Percentiles rank a stretch among this genome's conserved stretches.
Conservation (phyloP, 2,113 vertebrate species). For the Pseudonaja textilis region DNA sequence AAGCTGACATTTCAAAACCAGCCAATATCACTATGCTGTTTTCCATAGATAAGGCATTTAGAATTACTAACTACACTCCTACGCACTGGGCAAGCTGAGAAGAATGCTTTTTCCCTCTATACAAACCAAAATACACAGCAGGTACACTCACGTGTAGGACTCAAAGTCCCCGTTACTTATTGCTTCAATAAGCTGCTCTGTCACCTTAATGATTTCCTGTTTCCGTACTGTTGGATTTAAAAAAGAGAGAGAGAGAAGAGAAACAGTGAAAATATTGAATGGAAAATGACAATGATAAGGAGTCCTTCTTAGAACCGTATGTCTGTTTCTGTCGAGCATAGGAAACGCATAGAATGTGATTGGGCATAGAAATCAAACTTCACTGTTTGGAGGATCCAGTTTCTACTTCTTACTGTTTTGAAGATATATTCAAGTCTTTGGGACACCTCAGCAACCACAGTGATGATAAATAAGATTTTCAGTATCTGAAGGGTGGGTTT, state of each 20-base stretch:
- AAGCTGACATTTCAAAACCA: background rate
- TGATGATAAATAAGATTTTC: background rate
- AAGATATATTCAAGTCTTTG: background rate
- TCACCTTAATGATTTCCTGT: slow-evolving; percentile 93
- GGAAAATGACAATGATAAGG: slow-evolving; percentile 21
- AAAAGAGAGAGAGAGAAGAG: background rate
- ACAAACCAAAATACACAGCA: accelerated
- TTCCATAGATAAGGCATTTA: background rate
- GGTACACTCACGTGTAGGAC: slow-evolving; percentile 84
- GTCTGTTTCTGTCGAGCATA: background rate
- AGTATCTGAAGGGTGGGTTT: background rate
- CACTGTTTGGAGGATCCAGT: background rate
- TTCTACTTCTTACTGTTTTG: background rate
- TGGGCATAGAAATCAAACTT: background rate
- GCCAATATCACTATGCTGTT: background rate
- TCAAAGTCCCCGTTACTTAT: slow-evolving; percentile 95
- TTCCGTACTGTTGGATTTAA: slow-evolving; percentile 79
- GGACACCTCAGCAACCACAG: background rate
- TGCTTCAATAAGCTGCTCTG: slow-evolving; percentile 92
- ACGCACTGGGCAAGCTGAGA: slow-evolving; percentile 10
- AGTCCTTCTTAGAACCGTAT: background rate
- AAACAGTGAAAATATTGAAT: accelerated
- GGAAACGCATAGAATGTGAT: background rate
- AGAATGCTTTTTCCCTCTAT: background rate
- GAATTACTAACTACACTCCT: background rate